Conservation (phyloP, 2,888 invertebrate species). For the Calameuta filiformis region DNA sequence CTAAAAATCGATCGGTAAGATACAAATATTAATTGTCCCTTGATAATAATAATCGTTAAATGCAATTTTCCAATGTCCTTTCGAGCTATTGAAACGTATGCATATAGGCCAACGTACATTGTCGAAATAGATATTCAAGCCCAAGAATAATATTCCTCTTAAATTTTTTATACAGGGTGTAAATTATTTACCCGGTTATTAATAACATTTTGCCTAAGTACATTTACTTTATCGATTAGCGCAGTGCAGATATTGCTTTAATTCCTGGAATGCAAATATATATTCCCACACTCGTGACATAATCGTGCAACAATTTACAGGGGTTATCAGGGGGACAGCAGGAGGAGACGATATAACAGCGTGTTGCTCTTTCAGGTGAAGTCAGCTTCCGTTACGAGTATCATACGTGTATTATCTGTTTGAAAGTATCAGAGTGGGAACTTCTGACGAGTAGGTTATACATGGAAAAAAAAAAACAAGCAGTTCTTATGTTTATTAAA, state of each 20-base stretch:
- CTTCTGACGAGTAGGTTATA: slow-evolving; percentile 50
- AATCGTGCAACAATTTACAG: background rate
- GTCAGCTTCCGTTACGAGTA: background rate
- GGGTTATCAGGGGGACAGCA: background rate
- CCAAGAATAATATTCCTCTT: too few relatives aligned
- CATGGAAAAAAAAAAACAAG: slow-evolving; percentile 30
- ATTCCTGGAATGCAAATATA: too few relatives aligned
- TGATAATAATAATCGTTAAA: background rate
- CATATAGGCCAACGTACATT: too few relatives aligned
- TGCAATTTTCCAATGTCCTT: background rate
- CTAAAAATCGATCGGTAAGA: too few relatives aligned
- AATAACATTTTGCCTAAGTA: too few relatives aligned
- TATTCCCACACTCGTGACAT: too few relatives aligned
- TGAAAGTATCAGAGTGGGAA: slow-evolving; percentile 48
- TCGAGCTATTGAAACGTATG: background rate
- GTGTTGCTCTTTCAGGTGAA: background rate
- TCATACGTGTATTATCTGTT: background rate
- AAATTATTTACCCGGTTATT: too few relatives aligned
- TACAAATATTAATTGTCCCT: too few relatives aligned
- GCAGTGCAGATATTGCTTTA: too few relatives aligned
- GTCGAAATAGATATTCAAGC: too few relatives aligned
- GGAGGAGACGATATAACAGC: background rate
- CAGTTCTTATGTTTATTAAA: slow-evolving; percentile 12
- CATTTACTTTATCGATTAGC: too few relatives aligned
- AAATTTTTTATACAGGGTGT: too few relatives aligned